Evolutionary conservation across 1,140 invertebrate genomes (phyloP).

Genomic region (Pogonus chalceus): DNA sequence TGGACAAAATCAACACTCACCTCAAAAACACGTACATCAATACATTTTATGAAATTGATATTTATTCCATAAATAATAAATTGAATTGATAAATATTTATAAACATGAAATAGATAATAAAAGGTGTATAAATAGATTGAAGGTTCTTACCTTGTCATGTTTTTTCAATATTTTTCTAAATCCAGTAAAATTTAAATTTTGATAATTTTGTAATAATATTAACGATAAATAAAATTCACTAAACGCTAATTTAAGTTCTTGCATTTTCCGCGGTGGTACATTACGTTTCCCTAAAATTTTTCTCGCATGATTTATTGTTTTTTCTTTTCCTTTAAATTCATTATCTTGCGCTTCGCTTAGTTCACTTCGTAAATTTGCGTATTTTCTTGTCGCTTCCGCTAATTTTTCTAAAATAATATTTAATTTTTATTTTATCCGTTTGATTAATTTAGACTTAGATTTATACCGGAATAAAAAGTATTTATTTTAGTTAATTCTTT

Average conservation of each 20-base stretch:
- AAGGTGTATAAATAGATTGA: conserved; percentile 8
- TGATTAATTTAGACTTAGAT: conserved; percentile 16
- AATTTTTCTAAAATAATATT: conserved; percentile 71
- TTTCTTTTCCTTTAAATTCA: conserved; percentile 49
- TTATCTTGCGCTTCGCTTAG: conserved; percentile 64
- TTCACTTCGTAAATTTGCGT: conserved; percentile 82
- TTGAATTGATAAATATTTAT: background rate
- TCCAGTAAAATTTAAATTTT: conserved; percentile 96
- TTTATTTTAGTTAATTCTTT: conserved; percentile 94
- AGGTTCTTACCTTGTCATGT: conserved; percentile 84
- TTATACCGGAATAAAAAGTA: conserved; percentile 93
- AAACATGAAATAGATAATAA: conserved; percentile 6
- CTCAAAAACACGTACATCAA: too few species aligned
- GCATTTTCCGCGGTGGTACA: conserved; percentile 67
- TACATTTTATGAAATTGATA: too few species aligned
- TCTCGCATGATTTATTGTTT: conserved; percentile 36
- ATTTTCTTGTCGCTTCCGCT: conserved; percentile 92
- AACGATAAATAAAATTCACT: conserved; percentile 98
- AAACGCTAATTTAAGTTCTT: conserved; percentile 95
- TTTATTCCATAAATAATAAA: too few species aligned
- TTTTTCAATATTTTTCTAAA: conserved; percentile 99
- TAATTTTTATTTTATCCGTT: too few species aligned
- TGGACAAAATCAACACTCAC: too few species aligned
- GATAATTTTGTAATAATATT: conserved; percentile 84
- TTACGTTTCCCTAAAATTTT: conserved; percentile 36